Base-by-base conservation (phyloP, 2,888 invertebrate species). In the Busseola fusca region DNA sequence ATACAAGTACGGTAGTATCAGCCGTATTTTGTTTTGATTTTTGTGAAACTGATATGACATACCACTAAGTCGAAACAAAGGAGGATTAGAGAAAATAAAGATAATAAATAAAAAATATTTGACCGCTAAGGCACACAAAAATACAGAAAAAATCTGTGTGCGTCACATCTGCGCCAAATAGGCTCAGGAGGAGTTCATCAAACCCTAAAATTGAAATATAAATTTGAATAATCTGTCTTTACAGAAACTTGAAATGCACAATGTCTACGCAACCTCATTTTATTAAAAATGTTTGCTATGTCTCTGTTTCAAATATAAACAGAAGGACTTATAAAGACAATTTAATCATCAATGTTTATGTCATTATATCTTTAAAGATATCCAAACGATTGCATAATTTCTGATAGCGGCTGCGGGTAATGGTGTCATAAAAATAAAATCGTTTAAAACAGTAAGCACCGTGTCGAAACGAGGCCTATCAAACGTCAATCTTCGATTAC, bases 401-500 rank as follows among this genome's bases (percentile, higher is more conserved):
- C 40, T 57, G 68, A 78, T 74, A 78, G 59, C 60, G 30, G n/a
- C 52, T 62, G 64, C 34, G 52, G 45, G n/a, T 64, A 76, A 58
- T 80, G n/a, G 64, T 62, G 60, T 30, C 67, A 67, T 71, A 68
- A 64, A 66, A 75, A 80, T 69, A 64, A 74, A 77, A 79, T 12
- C 34, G 34, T 64, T 64, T 64, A 58, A 64, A 72, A 66, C 59
- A 64, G 54, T 60, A 18, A 58, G 21, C 52, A 68, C 50, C n/a
- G 66, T 81, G 79, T 48, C 54, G 65, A 69, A 81, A 81, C 63
- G 64, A 59, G 74, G 54, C 54, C 37, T 48, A 63, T 59, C 50
- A 34, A 62, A 63, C 42, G 58, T 66, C 72, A 69, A 69, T 57
- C 37, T 57, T 37, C 27, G 50, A 64, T 69, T 72, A 72, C 52